Evolutionary conservation across 2,888 invertebrate genomes (phyloP).

Genomic region (Reticulitermes lucifugus): DNA sequence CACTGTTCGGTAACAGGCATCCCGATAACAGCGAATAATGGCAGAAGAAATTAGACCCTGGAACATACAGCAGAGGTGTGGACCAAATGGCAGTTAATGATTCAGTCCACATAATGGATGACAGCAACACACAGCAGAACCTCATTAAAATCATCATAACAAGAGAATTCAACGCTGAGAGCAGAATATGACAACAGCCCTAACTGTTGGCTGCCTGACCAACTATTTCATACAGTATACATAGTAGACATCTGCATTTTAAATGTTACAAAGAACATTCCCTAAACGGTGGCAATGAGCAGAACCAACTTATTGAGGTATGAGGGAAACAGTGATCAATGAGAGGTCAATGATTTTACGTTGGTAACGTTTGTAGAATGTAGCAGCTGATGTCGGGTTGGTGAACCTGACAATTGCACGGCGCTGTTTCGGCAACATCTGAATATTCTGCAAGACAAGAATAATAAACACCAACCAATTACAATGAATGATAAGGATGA

Average conservation of each 20-base stretch:
- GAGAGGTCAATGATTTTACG: conserved; percentile 69
- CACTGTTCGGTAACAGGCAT: conserved; percentile 13
- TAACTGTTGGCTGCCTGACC: too few relatives aligned
- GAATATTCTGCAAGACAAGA: conserved; percentile 61
- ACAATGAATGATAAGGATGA: too few relatives aligned
- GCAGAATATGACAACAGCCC: too few relatives aligned
- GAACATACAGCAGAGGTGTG: background rate
- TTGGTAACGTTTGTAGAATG: conserved; percentile 69
- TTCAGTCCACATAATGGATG: background rate
- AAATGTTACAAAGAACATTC: too few relatives aligned
- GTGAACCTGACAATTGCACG: conserved; percentile 64
- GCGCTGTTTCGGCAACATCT: conserved; percentile 61
- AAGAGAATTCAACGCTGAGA: background rate
- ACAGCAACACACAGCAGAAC: background rate
- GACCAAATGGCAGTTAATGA: background rate
- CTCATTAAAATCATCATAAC: background rate
- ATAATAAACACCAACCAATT: conserved; percentile 6
- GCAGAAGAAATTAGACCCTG: background rate
- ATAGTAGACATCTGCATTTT: too few relatives aligned
- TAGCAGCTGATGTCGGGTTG: conserved; percentile 67
- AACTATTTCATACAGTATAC: too few relatives aligned
- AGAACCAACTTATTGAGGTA: background rate
- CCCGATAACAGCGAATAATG: conserved; percentile 3
- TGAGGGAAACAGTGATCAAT: conserved; percentile 66
- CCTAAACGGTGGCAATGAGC: too few relatives aligned